phyloP scores from a whole-genome alignment of 37 sponge, comb jelly and placozoan species.

The Aplysina aerophoba region DNA sequence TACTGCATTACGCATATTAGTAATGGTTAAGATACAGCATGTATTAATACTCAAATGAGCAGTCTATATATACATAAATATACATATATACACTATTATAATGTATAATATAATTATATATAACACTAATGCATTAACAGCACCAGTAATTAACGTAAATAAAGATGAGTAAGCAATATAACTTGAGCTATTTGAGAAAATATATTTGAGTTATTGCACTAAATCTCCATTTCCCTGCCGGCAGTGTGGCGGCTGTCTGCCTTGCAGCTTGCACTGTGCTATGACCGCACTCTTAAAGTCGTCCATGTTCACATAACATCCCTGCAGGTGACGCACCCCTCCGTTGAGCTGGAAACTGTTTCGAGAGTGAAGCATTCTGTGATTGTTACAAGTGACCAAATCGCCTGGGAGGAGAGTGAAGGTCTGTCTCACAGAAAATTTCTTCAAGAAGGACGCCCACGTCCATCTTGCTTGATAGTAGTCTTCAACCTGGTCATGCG shows the following conservation, averaged over 20 bases:
- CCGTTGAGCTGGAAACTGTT: neutral
- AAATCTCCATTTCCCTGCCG: neutral
- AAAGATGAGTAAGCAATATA: too few relatives aligned
- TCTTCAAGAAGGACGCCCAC: neutral
- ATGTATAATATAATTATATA: too few relatives aligned
- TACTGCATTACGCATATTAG: too few relatives aligned
- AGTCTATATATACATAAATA: too few relatives aligned
- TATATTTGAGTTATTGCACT: neutral
- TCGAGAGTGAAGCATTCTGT: slow-evolving; percentile 2
- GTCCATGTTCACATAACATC: neutral
- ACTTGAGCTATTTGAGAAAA: too few relatives aligned
- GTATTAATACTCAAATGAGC: too few relatives aligned
- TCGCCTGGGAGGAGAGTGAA: neutral
- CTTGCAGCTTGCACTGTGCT: neutral
- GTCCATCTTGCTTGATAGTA: neutral
- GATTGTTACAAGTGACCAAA: neutral
- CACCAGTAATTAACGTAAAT: too few relatives aligned
- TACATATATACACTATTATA: too few relatives aligned
- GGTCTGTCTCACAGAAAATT: neutral
- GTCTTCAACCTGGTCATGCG: neutral
- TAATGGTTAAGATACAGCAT: too few relatives aligned
- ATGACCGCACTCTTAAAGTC: slow-evolving; percentile 22
- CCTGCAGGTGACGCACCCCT: slow-evolving; percentile 12
- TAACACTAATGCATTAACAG: too few relatives aligned
- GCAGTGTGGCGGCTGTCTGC: neutral